Evolutionary conservation across 2,113 vertebrate genomes (phyloP), one percentile per base, ranked within the genome.

Genomic region (Lophura nycthemera): DNA sequence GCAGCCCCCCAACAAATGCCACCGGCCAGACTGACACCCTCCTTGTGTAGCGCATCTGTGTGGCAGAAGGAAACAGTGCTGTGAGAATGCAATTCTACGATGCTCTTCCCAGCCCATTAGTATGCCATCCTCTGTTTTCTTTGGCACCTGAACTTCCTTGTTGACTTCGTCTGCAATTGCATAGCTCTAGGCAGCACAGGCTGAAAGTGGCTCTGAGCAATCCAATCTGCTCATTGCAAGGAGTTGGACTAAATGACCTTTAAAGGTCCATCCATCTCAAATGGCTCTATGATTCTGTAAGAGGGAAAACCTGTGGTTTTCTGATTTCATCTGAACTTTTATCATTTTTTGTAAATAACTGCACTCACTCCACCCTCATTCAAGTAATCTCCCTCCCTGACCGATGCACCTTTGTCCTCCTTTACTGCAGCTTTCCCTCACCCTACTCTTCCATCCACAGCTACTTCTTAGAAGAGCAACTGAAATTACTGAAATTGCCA

Each of bases 11-110:
- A 13, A 98, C 98, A 1, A 99, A 99, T 43, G 98, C 98, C 86
- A 99, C 98, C 0, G 98, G 98, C 98, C 98, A 99, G 70, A 99
- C 98, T 0, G 98, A 98, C 61, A 98, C 98, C 71, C 96, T 98
- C 88, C 95, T 97, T 2, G 98, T 99, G 81, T 97, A 98, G 63
- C 98, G 98, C 98, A 99, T 99, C 98, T 99, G 97, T 59, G 86
- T 75, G 69, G 56, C 91, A 76, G 83, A 95, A 85, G 24, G 74
- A 95, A 92, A 94, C 29, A 60, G 50, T 7, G 52, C 36, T 30
- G 78, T 94, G 65, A 96, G 63, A 63, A 71, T 64, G 40, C 82
- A 48, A 18, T 34, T 21, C 71, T 0, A 0, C 4, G 0, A 7
- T 0, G 1, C 71, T 32, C 74, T 56, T 78, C 85, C 50, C 48